phyloP scores from a whole-genome alignment of 2,888 invertebrate genomes.

The Pheosia gnoma region DNA sequence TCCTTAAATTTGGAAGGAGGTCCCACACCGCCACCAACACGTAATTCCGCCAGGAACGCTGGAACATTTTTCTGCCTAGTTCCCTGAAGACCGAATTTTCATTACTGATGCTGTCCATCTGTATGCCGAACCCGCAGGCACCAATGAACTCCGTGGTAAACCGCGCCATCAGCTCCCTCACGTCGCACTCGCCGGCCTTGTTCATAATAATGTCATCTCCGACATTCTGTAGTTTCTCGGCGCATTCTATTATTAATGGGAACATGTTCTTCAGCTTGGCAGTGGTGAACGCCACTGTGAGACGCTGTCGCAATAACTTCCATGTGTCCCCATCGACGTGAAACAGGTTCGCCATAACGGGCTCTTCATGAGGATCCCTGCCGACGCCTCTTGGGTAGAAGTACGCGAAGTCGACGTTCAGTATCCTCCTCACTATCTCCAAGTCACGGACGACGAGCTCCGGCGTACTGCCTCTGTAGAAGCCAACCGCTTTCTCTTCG shows the following conservation, averaged over 20 bases:
- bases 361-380: slow-evolving; percentile 50
- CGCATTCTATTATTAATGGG: slow-evolving; percentile 62
- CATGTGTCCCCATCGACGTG: slow-evolving; percentile 63
- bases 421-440: slow-evolving; percentile 53
- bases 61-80: slow-evolving; percentile 50
- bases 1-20: slow-evolving; percentile 51
- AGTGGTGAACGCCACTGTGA: slow-evolving; percentile 69
- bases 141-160: slow-evolving; percentile 66
- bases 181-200: slow-evolving; percentile 50
- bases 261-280: slow-evolving; percentile 70
- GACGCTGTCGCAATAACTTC: slow-evolving; percentile 62
- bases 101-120: slow-evolving; percentile 56
- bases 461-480: slow-evolving; percentile 57
- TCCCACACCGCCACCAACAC: slow-evolving; percentile 45
- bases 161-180: slow-evolving; percentile 60
- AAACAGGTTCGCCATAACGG: slow-evolving; percentile 57
- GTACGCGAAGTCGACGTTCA: slow-evolving; percentile 56
- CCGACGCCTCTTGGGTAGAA: slow-evolving; percentile 60
- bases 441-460: slow-evolving; percentile 62
- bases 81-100: slow-evolving; percentile 54
- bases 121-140: slow-evolving; percentile 62
- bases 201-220: slow-evolving; percentile 45
- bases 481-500: slow-evolving; percentile 64
- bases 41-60: slow-evolving; percentile 31
- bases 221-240: slow-evolving; percentile 54